phyloP scores from a whole-genome alignment of 2,888 invertebrate genomes.

The Caenorhabditis sp. region DNA sequence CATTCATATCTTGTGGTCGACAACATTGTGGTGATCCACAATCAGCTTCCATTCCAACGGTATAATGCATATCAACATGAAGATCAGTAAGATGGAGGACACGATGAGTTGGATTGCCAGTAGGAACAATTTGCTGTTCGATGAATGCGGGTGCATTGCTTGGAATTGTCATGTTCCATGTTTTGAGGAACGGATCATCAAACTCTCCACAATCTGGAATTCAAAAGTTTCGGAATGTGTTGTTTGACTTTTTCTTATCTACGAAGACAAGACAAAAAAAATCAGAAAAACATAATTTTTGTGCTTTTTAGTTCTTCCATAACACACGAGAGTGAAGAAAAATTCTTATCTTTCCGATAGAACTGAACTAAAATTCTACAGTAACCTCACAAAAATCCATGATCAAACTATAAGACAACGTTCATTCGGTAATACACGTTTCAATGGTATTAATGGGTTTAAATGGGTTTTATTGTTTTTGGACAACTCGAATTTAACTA shows the following conservation, averaged over 20 bases:
- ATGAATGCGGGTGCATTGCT: constrained; percentile 52
- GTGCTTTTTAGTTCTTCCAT: not conserved
- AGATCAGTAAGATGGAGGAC: constrained; percentile 64
- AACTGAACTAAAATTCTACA: no score
- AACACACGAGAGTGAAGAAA: no score
- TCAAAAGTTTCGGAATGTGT: no score
- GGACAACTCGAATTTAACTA: no score
- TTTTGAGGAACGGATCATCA: constrained; percentile 50
- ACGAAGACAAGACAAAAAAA: not conserved
- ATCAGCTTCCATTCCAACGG: constrained; percentile 78
- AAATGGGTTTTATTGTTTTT: no score
- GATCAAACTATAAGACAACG: no score
- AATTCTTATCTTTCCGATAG: no score
- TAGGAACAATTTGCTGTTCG: constrained; percentile 34
- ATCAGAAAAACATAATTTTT: not conserved
- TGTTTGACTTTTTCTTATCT: not conserved
- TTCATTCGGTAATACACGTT: no score
- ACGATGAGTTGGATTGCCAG: constrained; percentile 51
- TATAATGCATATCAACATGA: constrained; percentile 60
- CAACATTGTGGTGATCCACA: constrained; percentile 95
- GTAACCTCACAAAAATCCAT: no score
- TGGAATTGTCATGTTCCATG: constrained; percentile 60
- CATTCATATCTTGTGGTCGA: constrained; percentile 62
- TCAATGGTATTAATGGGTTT: no score
- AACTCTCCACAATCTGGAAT: constrained; percentile 56